These are phyloP conservation scores for Acropora yongei DNA, from an alignment of 64 coral and sea anemone species.

Conservation along the genomic window DNA sequence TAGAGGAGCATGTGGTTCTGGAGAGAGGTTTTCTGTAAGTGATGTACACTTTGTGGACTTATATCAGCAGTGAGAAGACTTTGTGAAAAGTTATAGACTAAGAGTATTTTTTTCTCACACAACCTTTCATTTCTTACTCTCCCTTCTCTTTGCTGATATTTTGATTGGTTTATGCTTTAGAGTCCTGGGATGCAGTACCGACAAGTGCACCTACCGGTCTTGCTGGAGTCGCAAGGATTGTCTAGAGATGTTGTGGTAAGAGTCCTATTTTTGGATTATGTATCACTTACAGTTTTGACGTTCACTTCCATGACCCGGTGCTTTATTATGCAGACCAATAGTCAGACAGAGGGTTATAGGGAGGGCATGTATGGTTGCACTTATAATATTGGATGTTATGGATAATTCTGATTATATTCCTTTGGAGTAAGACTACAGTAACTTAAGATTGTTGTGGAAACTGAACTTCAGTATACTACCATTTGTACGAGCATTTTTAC, in stretches of 20 bases:
- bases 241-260: conserved; percentile 49
- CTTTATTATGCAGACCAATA: not conserved
- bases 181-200: conserved; percentile 57
- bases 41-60: not conserved
- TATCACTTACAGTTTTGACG: conserved; percentile 43
- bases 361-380: conserved; percentile 26
- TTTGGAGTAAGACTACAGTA: too few species aligned
- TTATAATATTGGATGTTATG: conserved; percentile 20
- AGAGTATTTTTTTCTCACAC: too few species aligned
- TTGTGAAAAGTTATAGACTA: too few species aligned
- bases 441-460: too few species aligned
- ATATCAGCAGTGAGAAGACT: too few species aligned
- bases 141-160: too few species aligned
- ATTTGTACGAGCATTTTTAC: too few species aligned
- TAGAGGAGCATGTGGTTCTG: not conserved
- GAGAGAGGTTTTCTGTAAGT: conserved; percentile 63
- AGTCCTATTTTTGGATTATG: conserved; percentile 26
- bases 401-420: conserved; percentile 15
- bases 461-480: too few species aligned
- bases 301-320: conserved; percentile 46
- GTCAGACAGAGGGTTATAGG: not conserved
- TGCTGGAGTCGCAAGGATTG: conserved; percentile 56
- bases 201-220: conserved; percentile 52
- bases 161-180: conserved; percentile 21
- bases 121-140: too few species aligned